Evolutionary conservation across 2,888 invertebrate species (phyloP).

Genomic region (Penaeus monodon): DNA sequence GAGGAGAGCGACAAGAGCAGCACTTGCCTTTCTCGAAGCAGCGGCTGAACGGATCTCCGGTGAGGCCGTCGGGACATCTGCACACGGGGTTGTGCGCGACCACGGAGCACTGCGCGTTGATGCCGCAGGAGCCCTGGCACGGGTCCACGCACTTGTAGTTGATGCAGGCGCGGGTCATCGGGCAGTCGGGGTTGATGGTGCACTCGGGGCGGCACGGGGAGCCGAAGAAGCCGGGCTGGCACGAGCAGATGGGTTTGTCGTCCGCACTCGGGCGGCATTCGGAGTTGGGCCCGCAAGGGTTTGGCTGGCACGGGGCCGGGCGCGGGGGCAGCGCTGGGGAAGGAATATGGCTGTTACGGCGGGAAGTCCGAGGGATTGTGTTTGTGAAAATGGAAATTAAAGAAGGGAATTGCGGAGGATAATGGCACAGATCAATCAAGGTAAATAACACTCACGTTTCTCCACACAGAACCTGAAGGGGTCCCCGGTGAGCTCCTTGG

Average conservation of each 20-base stretch:
- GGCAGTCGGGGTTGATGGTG: slow-evolving; percentile 84
- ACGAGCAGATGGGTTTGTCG: slow-evolving; percentile 83
- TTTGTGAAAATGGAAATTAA: not conserved
- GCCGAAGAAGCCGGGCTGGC: slow-evolving; percentile 74
- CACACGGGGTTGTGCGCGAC: slow-evolving; percentile 67
- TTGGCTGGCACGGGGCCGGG: slow-evolving; percentile 78
- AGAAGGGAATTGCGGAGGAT: no score
- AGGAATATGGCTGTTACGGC: no score
- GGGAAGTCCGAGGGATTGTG: no score
- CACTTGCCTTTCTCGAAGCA: slow-evolving; percentile 48
- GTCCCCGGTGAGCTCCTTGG: slow-evolving; percentile 66
- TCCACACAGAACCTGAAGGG: slow-evolving; percentile 71
- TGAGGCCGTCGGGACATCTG: slow-evolving; percentile 67
- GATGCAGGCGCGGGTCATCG: slow-evolving; percentile 76
- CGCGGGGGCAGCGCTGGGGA: no score
- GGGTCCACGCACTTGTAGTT: slow-evolving; percentile 74
- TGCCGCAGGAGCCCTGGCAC: slow-evolving; percentile 82
- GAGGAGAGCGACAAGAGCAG: not conserved
- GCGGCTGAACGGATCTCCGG: slow-evolving; percentile 66
- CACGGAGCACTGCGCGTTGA: slow-evolving; percentile 75
- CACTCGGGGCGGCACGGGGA: slow-evolving; percentile 74
- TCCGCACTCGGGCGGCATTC: slow-evolving; percentile 82
- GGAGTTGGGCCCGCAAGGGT: slow-evolving; percentile 87
- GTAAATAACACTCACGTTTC: slow-evolving; percentile 20
- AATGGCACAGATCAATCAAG: no score